phyloP scores from a whole-genome alignment of 2,797 vertebrate species.

The Phoebastria nigripes region DNA sequence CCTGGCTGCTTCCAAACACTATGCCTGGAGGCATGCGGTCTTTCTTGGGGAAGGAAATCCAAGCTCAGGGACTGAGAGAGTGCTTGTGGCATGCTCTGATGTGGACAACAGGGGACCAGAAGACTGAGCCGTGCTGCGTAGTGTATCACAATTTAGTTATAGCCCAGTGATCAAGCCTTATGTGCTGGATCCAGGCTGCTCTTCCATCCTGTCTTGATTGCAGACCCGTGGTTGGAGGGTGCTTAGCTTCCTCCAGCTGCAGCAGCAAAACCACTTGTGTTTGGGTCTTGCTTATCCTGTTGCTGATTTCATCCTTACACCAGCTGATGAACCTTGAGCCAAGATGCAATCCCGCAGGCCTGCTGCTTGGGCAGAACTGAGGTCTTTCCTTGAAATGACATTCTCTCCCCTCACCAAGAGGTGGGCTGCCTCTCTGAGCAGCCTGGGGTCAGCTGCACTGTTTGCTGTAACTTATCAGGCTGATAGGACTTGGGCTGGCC shows the following conservation, averaged over 20 bases:
- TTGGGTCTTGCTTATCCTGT: neutral
- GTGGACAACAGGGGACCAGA: neutral
- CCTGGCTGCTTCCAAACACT: neutral
- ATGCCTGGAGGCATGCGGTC: neutral
- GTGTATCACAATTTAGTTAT: accelerated
- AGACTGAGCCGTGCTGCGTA: accelerated
- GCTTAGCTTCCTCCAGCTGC: neutral
- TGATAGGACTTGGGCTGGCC: neutral
- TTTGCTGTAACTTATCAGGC: neutral
- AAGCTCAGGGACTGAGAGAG: neutral
- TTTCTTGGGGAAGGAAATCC: neutral
- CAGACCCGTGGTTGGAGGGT: neutral
- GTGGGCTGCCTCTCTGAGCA: neutral
- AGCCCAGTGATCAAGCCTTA: neutral
- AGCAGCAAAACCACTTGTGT: neutral
- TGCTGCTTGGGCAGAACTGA: neutral
- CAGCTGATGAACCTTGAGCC: neutral
- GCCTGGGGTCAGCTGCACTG: neutral
- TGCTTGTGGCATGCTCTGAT: neutral
- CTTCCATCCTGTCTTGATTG: neutral
- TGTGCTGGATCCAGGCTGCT: neutral
- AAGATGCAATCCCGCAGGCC: neutral
- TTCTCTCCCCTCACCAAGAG: neutral
- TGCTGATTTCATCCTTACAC: neutral
- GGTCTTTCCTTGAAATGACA: neutral